A percentile compares a stretch with the other conserved stretches of the same genome.
Conservation (phyloP, 2,888 invertebrate genomes). For the Carterocephalus palaemon region DNA sequence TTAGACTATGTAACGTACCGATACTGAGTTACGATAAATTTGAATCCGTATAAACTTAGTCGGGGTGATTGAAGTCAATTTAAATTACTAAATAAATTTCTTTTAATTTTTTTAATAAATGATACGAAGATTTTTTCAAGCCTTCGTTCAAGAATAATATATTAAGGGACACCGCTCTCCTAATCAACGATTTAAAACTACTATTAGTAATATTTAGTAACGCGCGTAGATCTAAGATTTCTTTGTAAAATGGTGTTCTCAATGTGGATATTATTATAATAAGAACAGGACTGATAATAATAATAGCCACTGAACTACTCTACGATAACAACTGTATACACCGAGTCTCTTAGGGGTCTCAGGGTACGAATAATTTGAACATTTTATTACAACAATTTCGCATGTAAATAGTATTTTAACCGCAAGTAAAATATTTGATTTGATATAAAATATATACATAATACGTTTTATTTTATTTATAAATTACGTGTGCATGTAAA, state of each 20-base stretch:
- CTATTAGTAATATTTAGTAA: not conserved
- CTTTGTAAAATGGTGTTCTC: conserved; percentile 12
- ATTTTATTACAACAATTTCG: not conserved
- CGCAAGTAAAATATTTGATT: no score
- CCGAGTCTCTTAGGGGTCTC: not conserved
- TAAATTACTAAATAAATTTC: no score
- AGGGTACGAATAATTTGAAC: no score
- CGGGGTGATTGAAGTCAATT: no score
- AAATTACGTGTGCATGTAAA: no score
- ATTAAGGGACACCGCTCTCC: no score
- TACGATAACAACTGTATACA: conserved; percentile 15
- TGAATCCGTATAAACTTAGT: no score
- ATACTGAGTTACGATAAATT: no score
- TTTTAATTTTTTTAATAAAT: no score
- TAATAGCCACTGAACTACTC: conserved; percentile 3
- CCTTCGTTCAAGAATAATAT: no score
- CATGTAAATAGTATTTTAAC: not conserved
- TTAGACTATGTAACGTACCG: no score
- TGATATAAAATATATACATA: not conserved
- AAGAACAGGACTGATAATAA: conserved; percentile 7
- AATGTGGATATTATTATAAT: conserved; percentile 11
- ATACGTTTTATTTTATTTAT: not conserved
- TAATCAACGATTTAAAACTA: not conserved
- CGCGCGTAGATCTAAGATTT: conserved; percentile 1
- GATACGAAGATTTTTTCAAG: no score